Base-by-base conservation (phyloP, 2,113 vertebrate genomes). In the Pipa parva region DNA sequence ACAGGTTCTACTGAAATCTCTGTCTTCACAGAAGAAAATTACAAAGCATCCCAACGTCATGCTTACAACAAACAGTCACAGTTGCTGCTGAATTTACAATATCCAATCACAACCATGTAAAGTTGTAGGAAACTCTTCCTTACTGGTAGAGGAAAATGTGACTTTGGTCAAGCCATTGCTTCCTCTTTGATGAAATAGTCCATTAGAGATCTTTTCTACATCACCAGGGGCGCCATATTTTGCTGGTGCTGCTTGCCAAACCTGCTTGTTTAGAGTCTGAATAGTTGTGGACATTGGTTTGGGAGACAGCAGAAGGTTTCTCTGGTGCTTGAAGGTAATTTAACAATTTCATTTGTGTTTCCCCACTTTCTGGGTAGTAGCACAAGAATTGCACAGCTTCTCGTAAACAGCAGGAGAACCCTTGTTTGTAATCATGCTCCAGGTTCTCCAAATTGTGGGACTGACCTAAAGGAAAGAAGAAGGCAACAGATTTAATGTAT, bases 181-280 rank as follows among this genome's bases (percentile, higher is more conserved):
- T 75, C 80, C 81, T 83, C 79, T 63, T 63, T 63, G 20, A 22
- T 5, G 27, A 0, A 0, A 25, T 15, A 15, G 59, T 75, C 79
- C 75, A 2, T 26, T 57, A 27, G 25, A 12, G 0, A 2, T 0
- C 13, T 1, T 0, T 15, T 0, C 0, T 12, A 2, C 29, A 6
- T 2, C 1, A 88, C 89, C 87, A 83, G 7, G 80, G 87, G 72
- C 88, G 83, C 86, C 87, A 86, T 64, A 89, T 79, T 42, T 67
- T 77, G 29, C 5, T 9, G 27, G 51, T 64, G 28, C 24, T 27
- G 10, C 50, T 59, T 74, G 70, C 49, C 4, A 27, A 54, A 0
- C 45, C 42, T 0, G 57, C 63, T 33, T 63, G 73, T 60, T 83
- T 78, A 12, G 37, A 7, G 29, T 21, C 48, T 59, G 1, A 33